Evolutionary conservation across 2,113 vertebrate genomes (phyloP).

Genomic region (Taxidea taxus): DNA sequence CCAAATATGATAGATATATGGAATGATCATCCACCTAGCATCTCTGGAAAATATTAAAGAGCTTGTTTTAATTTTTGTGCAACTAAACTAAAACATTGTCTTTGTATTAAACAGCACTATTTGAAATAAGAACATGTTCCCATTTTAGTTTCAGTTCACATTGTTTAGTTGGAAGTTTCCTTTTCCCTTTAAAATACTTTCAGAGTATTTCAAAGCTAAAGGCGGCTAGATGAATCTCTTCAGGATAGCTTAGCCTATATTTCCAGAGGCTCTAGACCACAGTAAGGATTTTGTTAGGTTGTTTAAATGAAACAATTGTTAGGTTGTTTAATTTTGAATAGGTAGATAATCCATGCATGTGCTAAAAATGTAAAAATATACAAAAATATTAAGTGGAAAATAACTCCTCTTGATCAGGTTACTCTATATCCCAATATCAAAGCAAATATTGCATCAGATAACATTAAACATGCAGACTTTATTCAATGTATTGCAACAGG

Average conservation of each 20-base stretch:
- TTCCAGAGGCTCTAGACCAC: background rate
- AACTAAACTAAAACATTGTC: background rate
- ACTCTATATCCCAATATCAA: background rate
- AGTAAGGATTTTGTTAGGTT: background rate
- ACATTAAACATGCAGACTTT: background rate
- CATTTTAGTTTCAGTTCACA: background rate
- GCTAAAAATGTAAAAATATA: background rate
- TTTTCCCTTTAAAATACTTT: background rate
- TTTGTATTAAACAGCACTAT: background rate
- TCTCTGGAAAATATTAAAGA: background rate
- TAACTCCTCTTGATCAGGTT: background rate
- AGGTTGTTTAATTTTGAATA: background rate
- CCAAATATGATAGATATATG: background rate
- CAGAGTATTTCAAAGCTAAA: background rate
- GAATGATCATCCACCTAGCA: background rate
- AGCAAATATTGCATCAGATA: background rate
- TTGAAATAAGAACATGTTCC: background rate
- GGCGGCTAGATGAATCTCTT: background rate
- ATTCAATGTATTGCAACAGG: background rate
- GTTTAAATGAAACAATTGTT: background rate
- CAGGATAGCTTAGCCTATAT: background rate
- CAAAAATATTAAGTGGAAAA: background rate
- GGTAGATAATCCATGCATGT: background rate
- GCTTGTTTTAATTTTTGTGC: background rate
- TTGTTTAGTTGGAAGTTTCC: background rate